Evolutionary conservation across 2,888 invertebrate species (phyloP).

Genomic region (Ommatoiulus sabulosus): DNA sequence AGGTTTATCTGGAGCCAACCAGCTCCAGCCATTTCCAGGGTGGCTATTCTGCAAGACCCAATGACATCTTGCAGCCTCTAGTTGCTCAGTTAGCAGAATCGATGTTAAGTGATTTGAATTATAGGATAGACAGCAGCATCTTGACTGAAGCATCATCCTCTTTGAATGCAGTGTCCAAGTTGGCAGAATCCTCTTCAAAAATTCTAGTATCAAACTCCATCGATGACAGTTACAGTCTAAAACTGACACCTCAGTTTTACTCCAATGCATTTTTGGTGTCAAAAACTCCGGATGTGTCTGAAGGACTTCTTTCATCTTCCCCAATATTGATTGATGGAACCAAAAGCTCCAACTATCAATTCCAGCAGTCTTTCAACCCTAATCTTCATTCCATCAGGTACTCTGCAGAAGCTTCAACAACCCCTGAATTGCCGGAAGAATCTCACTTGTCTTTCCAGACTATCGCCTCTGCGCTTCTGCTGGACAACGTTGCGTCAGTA

Average conservation of each 20-base stretch:
- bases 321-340: background rate
- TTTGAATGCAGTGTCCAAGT: background rate
- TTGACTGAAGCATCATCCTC: background rate
- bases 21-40: background rate
- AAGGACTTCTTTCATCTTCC: background rate
- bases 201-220: background rate
- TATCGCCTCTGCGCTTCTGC: background rate
- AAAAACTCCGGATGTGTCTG: background rate
- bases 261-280: background rate
- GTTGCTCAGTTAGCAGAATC: constrained; percentile 48
- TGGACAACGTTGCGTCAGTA: background rate
- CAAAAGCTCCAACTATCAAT: background rate
- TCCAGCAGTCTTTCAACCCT: background rate
- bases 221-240: background rate
- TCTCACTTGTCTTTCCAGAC: constrained; percentile 12
- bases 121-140: background rate
- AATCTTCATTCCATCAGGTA: background rate
- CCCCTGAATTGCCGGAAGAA: background rate
- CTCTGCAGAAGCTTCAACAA: background rate
- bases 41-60: background rate
- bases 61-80: constrained; percentile 22
- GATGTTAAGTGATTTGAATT: constrained; percentile 48
- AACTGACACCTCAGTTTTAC: background rate
- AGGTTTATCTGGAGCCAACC: constrained; percentile 26
- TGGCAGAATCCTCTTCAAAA: background rate